Conservation (phyloP, 1,140 invertebrate genomes). For the Conopomorpha cramerella region DNA sequence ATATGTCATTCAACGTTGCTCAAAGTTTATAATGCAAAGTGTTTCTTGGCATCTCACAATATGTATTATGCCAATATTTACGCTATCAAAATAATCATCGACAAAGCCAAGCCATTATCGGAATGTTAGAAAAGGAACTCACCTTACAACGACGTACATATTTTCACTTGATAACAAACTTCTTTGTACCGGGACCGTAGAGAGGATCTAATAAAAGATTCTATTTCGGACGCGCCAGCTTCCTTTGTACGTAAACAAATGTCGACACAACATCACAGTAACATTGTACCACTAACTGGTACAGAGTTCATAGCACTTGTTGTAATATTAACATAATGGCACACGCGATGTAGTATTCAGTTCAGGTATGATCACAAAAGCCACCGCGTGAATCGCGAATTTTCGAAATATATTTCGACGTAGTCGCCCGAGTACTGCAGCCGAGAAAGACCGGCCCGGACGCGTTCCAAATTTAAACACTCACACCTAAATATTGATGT, state of each 20-base stretch:
- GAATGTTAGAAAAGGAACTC: slow-evolving; percentile 23
- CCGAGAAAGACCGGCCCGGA: background rate
- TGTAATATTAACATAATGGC: too few species aligned
- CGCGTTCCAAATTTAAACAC: background rate
- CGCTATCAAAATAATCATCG: slow-evolving; percentile 15
- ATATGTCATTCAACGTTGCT: background rate
- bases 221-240: slow-evolving; percentile 32
- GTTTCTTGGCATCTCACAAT: slow-evolving; percentile 16
- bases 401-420: too few species aligned
- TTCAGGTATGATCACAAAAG: too few species aligned
- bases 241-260: slow-evolving; percentile 25
- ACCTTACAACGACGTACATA: slow-evolving; percentile 23
- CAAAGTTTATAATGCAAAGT: background rate
- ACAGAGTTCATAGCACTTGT: too few species aligned
- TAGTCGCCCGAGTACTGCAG: too few species aligned
- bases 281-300: too few species aligned
- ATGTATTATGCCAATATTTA: slow-evolving; percentile 17
- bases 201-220: slow-evolving; percentile 43
- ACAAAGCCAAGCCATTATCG: slow-evolving; percentile 15
- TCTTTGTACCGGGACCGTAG: slow-evolving; percentile 27
- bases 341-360: too few species aligned
- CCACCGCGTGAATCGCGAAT: background rate
- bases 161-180: slow-evolving; percentile 24
- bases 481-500: slow-evolving; percentile 6
- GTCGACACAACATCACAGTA: slow-evolving; percentile 4